Evolutionary conservation across 2,888 invertebrate species (phyloP).

Genomic region (Sinodicranocentrus sp.): DNA sequence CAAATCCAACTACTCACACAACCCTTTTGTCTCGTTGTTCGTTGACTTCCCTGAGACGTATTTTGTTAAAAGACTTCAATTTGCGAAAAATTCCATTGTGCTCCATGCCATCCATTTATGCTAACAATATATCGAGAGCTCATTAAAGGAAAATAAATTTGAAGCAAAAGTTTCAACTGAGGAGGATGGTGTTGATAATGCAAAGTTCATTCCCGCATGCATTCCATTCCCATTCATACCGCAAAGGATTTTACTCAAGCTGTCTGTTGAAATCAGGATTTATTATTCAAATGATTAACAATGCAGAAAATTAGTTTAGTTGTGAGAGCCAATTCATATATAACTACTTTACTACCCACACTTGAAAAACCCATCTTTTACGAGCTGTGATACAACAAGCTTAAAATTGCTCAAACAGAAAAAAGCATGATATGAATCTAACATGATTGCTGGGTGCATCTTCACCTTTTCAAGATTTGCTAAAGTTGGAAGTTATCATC

Average conservation of each 20-base stretch:
- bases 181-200: background rate
- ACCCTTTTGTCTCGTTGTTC: slow-evolving; percentile 43
- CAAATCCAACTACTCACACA: background rate
- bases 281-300: slow-evolving; percentile 42
- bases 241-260: background rate
- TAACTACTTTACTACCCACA: background rate
- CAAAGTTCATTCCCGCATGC: background rate
- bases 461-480: background rate
- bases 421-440: too few relatives aligned
- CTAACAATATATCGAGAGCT: slow-evolving; percentile 37
- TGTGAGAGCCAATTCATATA: background rate
- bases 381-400: background rate
- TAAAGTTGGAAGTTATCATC: slow-evolving; percentile 14
- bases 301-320: slow-evolving; percentile 56
- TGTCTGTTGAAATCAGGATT: slow-evolving; percentile 29
- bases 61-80: slow-evolving; percentile 13
- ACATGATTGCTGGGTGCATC: background rate
- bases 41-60: slow-evolving; percentile 7
- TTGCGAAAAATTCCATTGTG: slow-evolving; percentile 41
- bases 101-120: background rate
- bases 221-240: slow-evolving; percentile 30
- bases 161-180: background rate
- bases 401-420: background rate
- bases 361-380: background rate
- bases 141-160: slow-evolving; percentile 40